Evolutionary conservation across 1,140 invertebrate genomes (phyloP), one percentile per base, ranked within the genome.

Genomic region (Orchestia grillus): DNA sequence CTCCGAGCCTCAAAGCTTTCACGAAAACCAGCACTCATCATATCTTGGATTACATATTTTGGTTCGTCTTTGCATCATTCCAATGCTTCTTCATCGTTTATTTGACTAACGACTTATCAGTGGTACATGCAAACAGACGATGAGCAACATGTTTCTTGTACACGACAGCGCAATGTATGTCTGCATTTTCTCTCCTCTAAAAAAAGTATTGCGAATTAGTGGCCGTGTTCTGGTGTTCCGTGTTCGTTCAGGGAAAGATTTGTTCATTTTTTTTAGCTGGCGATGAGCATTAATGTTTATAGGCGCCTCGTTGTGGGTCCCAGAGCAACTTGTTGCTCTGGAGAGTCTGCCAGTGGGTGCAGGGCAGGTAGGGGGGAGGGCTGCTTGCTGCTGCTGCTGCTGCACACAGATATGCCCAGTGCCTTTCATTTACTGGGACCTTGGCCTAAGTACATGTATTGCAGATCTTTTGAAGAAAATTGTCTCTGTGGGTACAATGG

Each of bases 201-300:
- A 19, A 77, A 77, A 77, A 77, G 62, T 77, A 23, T 36, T 77
- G 62, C 28, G 62, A 1, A 77, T 19, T 28, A 77, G 11, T 77
- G 62, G 62, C 62, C 1, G 36, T 23, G 62, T 90, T 90, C 88
- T 43, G 4, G 41, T 90, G 88, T 90, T 90, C 28, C 41, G n/a
- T 90, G 41, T 42, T 90, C 43, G 42, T 41, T 90, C 88, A 44
- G 43, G 88, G 41, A 0, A 42, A 90, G 88, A 41, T 90, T 77
- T 77, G 62, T 77, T 77, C 28, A 36, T 77, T 77, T 77, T n/a
- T 77, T 77, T 77, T 28, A 77, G 62, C 28, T 23, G 43, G 88
- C 88, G 88, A 90, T 90, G 88, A 42, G 88, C 88, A 44, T 90
- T 90, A 90, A 90, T 90, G 88, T 90, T 90, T 90, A 90, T 90